Conservation (phyloP, 92 coral and sea anemone genomes). For the Phenganax marumi region DNA sequence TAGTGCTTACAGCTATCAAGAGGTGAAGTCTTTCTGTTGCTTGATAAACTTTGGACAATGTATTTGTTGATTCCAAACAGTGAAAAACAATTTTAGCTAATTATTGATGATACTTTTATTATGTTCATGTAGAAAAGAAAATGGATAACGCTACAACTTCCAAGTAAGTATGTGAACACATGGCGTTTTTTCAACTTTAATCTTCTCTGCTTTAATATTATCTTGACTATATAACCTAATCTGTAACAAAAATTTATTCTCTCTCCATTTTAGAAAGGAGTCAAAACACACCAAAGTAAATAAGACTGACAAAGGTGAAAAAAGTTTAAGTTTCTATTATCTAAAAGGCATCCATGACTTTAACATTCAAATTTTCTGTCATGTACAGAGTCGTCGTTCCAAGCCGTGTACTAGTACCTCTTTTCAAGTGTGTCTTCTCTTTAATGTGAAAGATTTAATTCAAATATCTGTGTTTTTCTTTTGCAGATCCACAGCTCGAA, state of each 20-base stretch:
- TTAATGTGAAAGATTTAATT: neutral
- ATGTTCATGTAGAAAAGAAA: neutral
- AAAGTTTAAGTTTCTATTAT: neutral
- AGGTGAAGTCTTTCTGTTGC: neutral
- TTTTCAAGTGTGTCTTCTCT: neutral
- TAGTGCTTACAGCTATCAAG: neutral
- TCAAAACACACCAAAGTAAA: neutral
- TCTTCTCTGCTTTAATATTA: neutral
- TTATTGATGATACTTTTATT: neutral
- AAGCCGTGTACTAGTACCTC: neutral
- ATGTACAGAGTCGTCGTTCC: too few relatives aligned
- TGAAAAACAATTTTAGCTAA: neutral
- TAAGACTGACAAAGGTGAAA: neutral
- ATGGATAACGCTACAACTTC: neutral
- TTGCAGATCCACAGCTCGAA: neutral
- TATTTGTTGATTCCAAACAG: slow-evolving; percentile 4
- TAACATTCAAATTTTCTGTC: neutral
- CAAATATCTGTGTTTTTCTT: neutral
- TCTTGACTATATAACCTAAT: neutral
- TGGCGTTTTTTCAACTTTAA: neutral
- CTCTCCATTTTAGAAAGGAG: neutral
- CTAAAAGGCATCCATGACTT: neutral
- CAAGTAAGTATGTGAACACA: neutral
- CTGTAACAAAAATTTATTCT: neutral
- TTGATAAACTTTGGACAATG: neutral